Base-by-base conservation (phyloP, 2,888 invertebrate genomes). In the Thymelicus lineola region DNA sequence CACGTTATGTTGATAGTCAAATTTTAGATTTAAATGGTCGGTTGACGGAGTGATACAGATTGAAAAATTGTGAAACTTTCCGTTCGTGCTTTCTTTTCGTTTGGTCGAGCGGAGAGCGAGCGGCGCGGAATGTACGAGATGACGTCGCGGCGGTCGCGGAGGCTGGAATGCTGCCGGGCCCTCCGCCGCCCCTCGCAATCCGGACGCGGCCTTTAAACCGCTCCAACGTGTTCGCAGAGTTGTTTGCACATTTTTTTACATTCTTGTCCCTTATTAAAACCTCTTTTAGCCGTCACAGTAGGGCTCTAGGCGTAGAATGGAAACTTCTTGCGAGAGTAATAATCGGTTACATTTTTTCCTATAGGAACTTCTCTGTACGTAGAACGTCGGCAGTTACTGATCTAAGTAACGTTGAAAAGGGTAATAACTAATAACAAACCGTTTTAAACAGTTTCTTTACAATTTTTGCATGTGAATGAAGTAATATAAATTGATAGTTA, bases 221-320 rank as follows among this genome's bases (percentile, higher is more conserved):
- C 92, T 88, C 91, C 89, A 85, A 93, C 93, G 89, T 93, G 93
- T 93, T 93, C 90, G 90, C 90, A 82, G 86, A 92, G 88, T 91
- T 90, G 92, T 91, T 93, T 90, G 92, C 91, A 92, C 93, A 91
- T 93, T 93, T 93, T 93, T 79, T 93, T 91, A 90, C 90, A 90
- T 91, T 92, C 90, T 86, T 86, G 84, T 83, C 86, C 88, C 90
- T 89, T 90, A 91, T 89, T 90, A 88, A 87, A 83, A 86, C 63
- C 70, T 82, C 86, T 84, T 82, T 82, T 85, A 78, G 74, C 74
- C 66, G 75, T 75, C 75, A 72, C 74, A 76, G 76, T 79, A 76
- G 75, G 74, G 76, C 72, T 73, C 75, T 74, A 72, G 74, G 70
- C 70, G 53, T 70, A 59, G 59, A 70, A 35, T 70, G 64, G 36